A percentile compares a stretch with the other conserved stretches of the same genome.
Conservation (phyloP, 2,113 vertebrate species). For the Hepsetus odoe region DNA sequence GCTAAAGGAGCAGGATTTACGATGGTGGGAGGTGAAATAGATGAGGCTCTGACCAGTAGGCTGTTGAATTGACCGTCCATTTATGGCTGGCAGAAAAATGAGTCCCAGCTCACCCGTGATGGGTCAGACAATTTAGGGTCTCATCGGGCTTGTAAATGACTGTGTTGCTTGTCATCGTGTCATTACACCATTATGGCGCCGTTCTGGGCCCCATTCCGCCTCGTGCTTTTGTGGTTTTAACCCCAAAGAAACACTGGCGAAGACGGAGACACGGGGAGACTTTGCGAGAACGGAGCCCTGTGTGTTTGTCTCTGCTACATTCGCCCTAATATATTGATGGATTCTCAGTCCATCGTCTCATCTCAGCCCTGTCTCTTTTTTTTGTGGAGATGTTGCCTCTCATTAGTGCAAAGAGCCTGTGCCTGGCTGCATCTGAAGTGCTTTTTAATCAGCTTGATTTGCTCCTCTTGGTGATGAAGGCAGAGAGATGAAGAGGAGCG, state of each 20-base stretch:
- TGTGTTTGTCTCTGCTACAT: constrained; percentile 13
- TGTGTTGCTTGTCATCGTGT: constrained; percentile 58
- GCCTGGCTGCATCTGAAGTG: constrained; percentile 42
- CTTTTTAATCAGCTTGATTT: constrained; percentile 55
- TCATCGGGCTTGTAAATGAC: constrained; percentile 70
- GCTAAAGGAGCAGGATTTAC: constrained; percentile 64
- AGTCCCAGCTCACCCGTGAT: constrained; percentile 64
- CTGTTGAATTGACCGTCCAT: constrained; percentile 67
- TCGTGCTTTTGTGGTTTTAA: constrained; percentile 38
- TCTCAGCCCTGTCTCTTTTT: background rate
- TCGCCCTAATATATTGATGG: constrained; percentile 7
- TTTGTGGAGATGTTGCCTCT: constrained; percentile 27
- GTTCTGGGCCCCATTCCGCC: constrained; percentile 38
- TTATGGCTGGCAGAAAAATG: constrained; percentile 65
- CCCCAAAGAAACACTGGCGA: constrained; percentile 34
- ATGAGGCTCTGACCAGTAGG: constrained; percentile 70
- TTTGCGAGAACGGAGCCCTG: background rate
- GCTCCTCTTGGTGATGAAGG: constrained; percentile 41
- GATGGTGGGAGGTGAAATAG: constrained; percentile 60
- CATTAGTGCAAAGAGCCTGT: constrained; percentile 41
- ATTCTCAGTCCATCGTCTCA: constrained; percentile 4
- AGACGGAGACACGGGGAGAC: background rate
- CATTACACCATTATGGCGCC: constrained; percentile 66
- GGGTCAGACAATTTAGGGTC: constrained; percentile 71
- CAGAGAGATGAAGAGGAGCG: constrained; percentile 30